Evolutionary conservation across 2,113 vertebrate genomes (phyloP).

Genomic region (Poicephalus gulielmi): DNA sequence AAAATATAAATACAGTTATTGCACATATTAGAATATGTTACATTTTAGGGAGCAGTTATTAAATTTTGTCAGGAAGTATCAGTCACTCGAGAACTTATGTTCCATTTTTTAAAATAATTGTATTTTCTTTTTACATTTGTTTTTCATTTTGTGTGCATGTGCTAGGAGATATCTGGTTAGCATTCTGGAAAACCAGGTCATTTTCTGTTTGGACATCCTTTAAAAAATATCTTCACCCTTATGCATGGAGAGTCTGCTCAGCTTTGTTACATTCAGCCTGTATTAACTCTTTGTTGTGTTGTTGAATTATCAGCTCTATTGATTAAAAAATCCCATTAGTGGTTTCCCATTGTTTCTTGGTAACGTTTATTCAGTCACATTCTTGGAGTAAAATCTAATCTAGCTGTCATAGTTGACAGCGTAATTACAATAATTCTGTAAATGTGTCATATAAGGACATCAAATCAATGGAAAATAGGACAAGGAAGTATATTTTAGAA

Average conservation of each 20-base stretch:
- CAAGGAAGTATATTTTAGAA: neutral
- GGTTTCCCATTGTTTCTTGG: neutral
- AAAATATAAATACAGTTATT: neutral
- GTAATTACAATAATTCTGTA: slow-evolving; percentile 63
- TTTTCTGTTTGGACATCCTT: neutral
- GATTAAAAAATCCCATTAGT: slow-evolving; percentile 7
- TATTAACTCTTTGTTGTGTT: neutral
- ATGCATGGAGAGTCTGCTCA: neutral
- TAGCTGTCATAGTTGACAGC: slow-evolving; percentile 38
- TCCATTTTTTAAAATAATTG: neutral
- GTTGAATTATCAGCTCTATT: neutral
- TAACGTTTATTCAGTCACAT: neutral
- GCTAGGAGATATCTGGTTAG: neutral
- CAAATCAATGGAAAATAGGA: slow-evolving; percentile 6
- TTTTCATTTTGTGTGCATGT: neutral
- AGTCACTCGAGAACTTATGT: neutral
- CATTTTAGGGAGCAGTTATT: neutral
- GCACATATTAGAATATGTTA: neutral
- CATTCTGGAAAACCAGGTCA: neutral
- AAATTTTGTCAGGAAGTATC: neutral
- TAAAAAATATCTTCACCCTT: neutral
- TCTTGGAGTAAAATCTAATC: slow-evolving; percentile 21
- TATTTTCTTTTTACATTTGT: neutral
- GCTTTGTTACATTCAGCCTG: neutral
- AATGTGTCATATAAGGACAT: neutral